phyloP scores from a whole-genome alignment of 2,113 vertebrate genomes.

The Spheniscus mendiculus region DNA sequence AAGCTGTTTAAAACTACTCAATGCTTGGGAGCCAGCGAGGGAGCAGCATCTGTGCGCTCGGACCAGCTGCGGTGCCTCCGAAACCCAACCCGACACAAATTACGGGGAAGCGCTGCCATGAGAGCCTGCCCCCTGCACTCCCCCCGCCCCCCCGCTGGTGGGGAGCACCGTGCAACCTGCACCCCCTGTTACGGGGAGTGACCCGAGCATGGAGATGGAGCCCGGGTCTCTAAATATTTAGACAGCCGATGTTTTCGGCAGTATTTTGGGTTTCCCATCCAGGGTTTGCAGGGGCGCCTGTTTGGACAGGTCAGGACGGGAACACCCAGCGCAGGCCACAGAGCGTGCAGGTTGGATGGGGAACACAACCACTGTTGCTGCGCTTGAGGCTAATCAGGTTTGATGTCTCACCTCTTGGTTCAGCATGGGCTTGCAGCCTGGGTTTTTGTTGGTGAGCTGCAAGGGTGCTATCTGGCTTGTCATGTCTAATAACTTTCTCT shows the following conservation, averaged over 20 bases:
- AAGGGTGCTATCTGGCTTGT: conserved; percentile 87
- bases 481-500: conserved; percentile 85
- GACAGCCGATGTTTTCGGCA: background rate
- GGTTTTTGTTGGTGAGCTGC: conserved; percentile 86
- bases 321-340: conserved; percentile 50
- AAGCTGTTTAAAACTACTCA: background rate
- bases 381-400: conserved; percentile 83
- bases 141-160: background rate
- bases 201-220: background rate
- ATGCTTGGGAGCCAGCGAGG: fast-evolving
- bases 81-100: background rate
- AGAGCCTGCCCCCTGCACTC: fast-evolving
- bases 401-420: conserved; percentile 93
- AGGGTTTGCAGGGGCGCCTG: conserved; percentile 59
- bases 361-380: conserved; percentile 75
- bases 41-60: background rate
- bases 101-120: background rate
- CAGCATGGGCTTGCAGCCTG: conserved; percentile 81
- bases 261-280: background rate
- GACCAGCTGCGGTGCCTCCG: background rate
- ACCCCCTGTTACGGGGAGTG: fast-evolving
- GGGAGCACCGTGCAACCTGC: background rate
- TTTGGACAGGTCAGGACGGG: conserved; percentile 69
- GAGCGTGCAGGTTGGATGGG: conserved; percentile 76
- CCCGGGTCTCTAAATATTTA: background rate